Percentiles rank a stretch among this genome's conserved stretches.
These are phyloP conservation scores for Melanotaenia duboulayi DNA, from an alignment of 2,113 vertebrate species.

Conservation along the genomic window DNA sequence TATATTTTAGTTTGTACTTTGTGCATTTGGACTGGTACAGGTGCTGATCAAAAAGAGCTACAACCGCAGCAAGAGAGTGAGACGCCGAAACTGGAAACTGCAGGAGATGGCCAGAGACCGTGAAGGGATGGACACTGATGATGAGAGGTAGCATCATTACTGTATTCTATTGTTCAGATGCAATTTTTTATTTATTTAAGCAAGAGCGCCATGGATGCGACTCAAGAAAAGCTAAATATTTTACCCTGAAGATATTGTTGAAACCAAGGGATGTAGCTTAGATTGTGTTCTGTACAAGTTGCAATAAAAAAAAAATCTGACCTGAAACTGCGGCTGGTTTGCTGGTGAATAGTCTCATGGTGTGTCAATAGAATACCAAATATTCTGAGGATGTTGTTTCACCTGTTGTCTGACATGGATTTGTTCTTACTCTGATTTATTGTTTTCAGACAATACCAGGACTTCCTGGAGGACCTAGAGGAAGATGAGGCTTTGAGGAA, in stretches of 20 bases:
- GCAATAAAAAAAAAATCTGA: not conserved
- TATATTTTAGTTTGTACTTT: not conserved
- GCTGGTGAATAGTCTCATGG: slow-evolving; percentile 6
- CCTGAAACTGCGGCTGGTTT: not conserved
- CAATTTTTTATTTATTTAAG: too few species aligned
- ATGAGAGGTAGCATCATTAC: slow-evolving; percentile 87
- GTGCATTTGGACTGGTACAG: slow-evolving; percentile 65
- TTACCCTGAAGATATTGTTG: not conserved
- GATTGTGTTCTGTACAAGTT: not conserved
- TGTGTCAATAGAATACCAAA: not conserved
- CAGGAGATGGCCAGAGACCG: slow-evolving; percentile 89
- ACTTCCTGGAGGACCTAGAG: slow-evolving; percentile 98
- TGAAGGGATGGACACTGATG: slow-evolving; percentile 88
- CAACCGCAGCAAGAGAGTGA: slow-evolving; percentile 88
- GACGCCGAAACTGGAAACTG: slow-evolving; percentile 94
- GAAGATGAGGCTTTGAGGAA: slow-evolving; percentile 96
- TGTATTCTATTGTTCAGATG: too few species aligned
- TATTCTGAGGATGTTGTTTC: slow-evolving; percentile 3
- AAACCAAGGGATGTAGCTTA: not conserved
- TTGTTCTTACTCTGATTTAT: slow-evolving; percentile 22
- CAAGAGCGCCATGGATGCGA: not conserved
- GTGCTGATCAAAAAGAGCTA: slow-evolving; percentile 97
- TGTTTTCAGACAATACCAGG: slow-evolving; percentile 90
- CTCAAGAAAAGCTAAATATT: not conserved
- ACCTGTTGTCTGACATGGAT: not conserved